Evolutionary conservation across 2,888 invertebrate species (phyloP), one percentile per base, ranked within the genome.

Genomic region (Amphipyra berbera): DNA sequence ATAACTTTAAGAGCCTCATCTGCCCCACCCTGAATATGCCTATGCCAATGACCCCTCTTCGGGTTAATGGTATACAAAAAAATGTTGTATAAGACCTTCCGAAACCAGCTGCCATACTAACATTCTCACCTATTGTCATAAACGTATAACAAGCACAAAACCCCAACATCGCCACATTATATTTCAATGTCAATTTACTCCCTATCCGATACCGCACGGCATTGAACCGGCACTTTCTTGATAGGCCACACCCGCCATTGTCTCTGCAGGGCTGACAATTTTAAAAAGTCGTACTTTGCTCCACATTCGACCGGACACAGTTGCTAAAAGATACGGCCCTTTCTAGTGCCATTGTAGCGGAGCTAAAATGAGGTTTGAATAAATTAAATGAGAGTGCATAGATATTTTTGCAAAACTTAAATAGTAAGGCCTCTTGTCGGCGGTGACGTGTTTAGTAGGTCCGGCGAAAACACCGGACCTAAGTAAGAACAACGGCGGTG

Each of bases 131-230:
- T n/a, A n/a, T n/a, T n/a, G n/a, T n/a, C n/a, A n/a, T n/a, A n/a
- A n/a, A 48, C 58, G 49, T 52, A 63, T 68, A 68, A 59, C 61
- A 56, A 44, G 57, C 70, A 61, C 53, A 59, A 35, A 42, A 61
- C 73, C 73, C 21, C 3, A 76, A 74, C 76, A 68, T 78, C 72
- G 68, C 69, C 75, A 69, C 71, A 58, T 62, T 78, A 84, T 86
- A 82, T 80, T 88, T 89, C 90, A 90, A 90, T 90, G 91, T 90
- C 90, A 89, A 85, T 87, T 87, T 85, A 82, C 82, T 82, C 83
- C 86, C 84, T 87, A 88, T 85, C 82, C 81, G 79, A 82, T 88
- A 88, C 80, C 82, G 82, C 84, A 82, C 84, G 85, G 79, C 84
- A 87, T 84, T 84, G 85, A 84, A 79, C 82, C 76, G 73, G 82